Evolutionary conservation across 1,140 invertebrate species (phyloP).

Genomic region (Drusus annulatus): DNA sequence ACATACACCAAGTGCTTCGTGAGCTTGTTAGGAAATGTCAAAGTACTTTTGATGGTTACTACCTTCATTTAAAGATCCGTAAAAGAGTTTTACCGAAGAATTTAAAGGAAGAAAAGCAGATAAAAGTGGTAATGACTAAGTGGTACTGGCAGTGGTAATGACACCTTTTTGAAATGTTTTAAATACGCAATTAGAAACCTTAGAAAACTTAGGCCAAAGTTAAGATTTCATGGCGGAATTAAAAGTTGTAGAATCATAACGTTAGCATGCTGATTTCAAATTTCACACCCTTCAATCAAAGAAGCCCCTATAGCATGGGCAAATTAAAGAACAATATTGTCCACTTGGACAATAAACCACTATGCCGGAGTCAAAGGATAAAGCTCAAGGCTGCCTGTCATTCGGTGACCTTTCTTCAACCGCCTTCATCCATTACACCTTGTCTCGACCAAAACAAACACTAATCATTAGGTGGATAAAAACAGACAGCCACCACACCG

Average conservation of each 20-base stretch:
- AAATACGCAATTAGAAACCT: no score
- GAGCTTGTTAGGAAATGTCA: background rate
- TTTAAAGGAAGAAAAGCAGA: no score
- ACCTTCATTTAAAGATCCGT: no score
- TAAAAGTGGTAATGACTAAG: no score
- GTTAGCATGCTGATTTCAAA: no score
- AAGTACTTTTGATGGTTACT: background rate
- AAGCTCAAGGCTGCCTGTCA: conserved; percentile 55
- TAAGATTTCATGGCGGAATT: no score
- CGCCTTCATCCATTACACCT: conserved; percentile 48
- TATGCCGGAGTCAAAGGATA: conserved; percentile 44
- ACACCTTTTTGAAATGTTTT: no score
- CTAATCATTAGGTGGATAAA: background rate
- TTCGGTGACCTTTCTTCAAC: conserved; percentile 53
- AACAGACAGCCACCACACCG: background rate
- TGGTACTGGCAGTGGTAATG: no score
- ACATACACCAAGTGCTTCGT: background rate
- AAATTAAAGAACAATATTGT: conserved; percentile 35
- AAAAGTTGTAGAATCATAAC: no score
- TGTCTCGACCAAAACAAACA: background rate
- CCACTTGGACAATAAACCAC: conserved; percentile 31
- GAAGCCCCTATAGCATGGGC: background rate
- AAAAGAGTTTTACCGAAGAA: no score
- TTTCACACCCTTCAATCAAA: background rate
- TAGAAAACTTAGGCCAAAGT: no score